Evolutionary conservation across 1,140 invertebrate species (phyloP).

Genomic region (Drosophila prosaltans): DNA sequence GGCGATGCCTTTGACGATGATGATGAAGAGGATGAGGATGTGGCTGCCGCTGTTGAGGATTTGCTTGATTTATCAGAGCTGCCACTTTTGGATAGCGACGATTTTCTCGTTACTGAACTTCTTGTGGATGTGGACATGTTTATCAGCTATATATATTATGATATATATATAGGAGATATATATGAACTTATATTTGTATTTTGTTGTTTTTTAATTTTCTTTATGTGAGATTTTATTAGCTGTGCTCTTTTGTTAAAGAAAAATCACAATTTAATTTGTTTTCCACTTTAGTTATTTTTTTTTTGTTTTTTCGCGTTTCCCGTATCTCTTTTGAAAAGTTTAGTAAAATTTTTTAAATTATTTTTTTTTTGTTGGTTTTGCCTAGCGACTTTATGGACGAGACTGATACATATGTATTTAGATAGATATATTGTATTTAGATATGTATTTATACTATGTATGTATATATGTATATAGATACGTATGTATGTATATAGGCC

Average conservation of each 20-base stretch:
- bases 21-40: constrained; percentile 32
- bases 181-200: constrained; percentile 57
- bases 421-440: constrained; percentile 16
- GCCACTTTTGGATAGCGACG: constrained; percentile 60
- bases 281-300: constrained; percentile 39
- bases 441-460: constrained; percentile 23
- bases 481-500: constrained; percentile 63
- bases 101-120: constrained; percentile 79
- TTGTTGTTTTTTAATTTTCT: constrained; percentile 42
- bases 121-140: constrained; percentile 78
- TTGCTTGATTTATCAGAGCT: constrained; percentile 58
- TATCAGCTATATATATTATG: constrained; percentile 22
- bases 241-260: constrained; percentile 20
- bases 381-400: constrained; percentile 49
- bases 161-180: constrained; percentile 11
- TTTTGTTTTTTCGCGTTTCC: constrained; percentile 34
- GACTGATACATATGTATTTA: constrained; percentile 38
- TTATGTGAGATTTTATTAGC: constrained; percentile 27
- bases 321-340: constrained; percentile 47
- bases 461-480: constrained; percentile 24
- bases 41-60: constrained; percentile 47
- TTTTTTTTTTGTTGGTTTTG: constrained; percentile 48
- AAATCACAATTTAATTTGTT: constrained; percentile 47
- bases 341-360: constrained; percentile 56
- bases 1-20: constrained; percentile 5